Base-by-base conservation (phyloP, 2,888 invertebrate species). In the Melanostoma scalare region DNA sequence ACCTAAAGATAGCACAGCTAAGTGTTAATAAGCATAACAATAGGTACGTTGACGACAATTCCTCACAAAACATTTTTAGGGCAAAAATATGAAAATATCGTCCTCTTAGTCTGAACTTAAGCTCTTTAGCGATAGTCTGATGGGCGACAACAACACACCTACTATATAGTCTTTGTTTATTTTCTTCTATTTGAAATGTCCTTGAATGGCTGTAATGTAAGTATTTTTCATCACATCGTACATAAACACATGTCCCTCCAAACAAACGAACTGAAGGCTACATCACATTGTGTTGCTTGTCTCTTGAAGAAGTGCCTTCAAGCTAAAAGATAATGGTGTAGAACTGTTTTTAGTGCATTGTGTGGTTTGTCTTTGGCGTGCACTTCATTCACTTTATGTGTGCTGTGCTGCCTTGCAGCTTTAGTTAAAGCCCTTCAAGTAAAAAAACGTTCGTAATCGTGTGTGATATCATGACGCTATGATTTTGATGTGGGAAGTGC, bases 341-440 rank as follows among this genome's bases (percentile, higher is more conserved):
- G 69, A 73, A 82, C 82, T 63, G 63, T 73, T 50, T 52, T 82
- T 73, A 77, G 68, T 77, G 77, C 82, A 77, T 63, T 77, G 72
- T 68, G 44, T 52, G 69, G 56, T 63, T n/a, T 82, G 61, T 73
- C 65, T 73, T 76, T 81, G 72, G 72, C 50, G 61, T 76, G 67
- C 72, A 76, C 81, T 72, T 81, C 67, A 82, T 68, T 82, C 63
- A 40, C 68, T 61, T 56, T 61, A 63, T 73, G 65, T 42, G 63
- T 71, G 31, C 1, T 20, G 20, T 20, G 20, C 20, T 58, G 33
- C 60, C 52, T 50, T 33, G 58, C 3, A 52, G 46, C 56, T 58
- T 3, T 36, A 63, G 31, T 8, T 31, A 10, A 31, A 61, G 61
- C 6, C 53, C 56, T 63, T 10, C 5, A 10, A 60, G 52, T 38